Base-by-base conservation (phyloP, 2,113 vertebrate genomes). In the Phasianus colchicus region DNA sequence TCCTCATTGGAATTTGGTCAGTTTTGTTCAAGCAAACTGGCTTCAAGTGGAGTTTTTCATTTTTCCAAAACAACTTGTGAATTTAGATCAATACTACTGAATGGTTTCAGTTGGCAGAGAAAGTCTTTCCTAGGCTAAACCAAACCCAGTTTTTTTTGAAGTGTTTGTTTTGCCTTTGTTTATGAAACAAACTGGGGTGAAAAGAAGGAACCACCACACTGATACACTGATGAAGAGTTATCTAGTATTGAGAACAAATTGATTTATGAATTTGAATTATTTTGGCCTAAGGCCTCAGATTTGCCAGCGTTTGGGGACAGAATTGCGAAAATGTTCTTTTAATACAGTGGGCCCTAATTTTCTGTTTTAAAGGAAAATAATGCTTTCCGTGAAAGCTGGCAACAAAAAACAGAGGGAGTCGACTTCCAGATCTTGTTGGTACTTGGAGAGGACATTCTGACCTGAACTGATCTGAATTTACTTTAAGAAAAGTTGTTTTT, bases 401-500 rank as follows among this genome's bases (percentile, higher is more conserved):
- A 89, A 11, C 12, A 75, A 80, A 72, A 87, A 72, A 12, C 43
- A 84, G 43, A 52, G 19, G 4, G 5, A 66, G 5, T 36, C 66
- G 16, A 29, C 7, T 66, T 60, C 6, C 8, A 55, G 0, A 20
- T 63, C 24, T 50, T 58, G 11, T 19, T 58, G 52, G 4, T 18
- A 47, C 45, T 58, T 60, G 16, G 43, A 40, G 36, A 48, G 29
- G n/a, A 32, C 22, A 36, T 80, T 36, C 38, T 71, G 69, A 66
- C 27, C 43, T 19, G n/a, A 74, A 27, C 38, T 47, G 11, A 12
- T 60, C 19, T n/a, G 18, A 14, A 13, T 58, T 58, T n/a, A 24
- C 47, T 40, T 58, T 60, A 47, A 71, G 43, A 74, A 61, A 55
- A 22, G 9, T 17, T 21, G 6, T 6, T 32, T 9, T 72, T 42